phyloP scores from a whole-genome alignment of 1,140 invertebrate species.

The Orchesella cincta region DNA sequence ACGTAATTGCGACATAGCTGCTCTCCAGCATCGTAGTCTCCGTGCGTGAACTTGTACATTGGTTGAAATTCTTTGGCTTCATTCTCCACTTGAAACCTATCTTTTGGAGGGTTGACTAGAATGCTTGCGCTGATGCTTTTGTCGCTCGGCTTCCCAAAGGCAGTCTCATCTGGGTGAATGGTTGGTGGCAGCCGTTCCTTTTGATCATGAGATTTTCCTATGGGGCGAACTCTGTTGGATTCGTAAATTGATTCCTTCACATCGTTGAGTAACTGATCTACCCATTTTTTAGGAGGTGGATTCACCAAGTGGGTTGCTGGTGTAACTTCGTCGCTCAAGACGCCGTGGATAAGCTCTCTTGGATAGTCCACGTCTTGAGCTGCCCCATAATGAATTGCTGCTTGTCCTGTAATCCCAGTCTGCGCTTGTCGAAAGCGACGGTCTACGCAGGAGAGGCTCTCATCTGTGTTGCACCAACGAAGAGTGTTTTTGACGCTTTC shows the following conservation, averaged over 20 bases:
- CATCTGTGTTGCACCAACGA: conserved; percentile 46
- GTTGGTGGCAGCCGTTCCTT: conserved; percentile 33
- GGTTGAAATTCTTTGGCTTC: conserved; percentile 29
- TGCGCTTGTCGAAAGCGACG: conserved; percentile 40
- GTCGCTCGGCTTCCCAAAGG: conserved; percentile 39
- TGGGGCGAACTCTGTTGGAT: conserved; percentile 35
- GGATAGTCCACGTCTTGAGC: conserved; percentile 47
- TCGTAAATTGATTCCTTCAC: conserved; percentile 44
- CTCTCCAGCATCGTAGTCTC: conserved; percentile 44
- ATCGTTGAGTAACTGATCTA: conserved; percentile 37
- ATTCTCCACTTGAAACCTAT: conserved; percentile 28
- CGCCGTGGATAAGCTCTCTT: conserved; percentile 43
- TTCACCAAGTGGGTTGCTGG: conserved; percentile 33
- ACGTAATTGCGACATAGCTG: conserved; percentile 47
- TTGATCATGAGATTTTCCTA: conserved; percentile 47
- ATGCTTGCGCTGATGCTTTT: conserved; percentile 39
- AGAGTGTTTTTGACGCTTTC: conserved; percentile 26
- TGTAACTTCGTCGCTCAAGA: conserved; percentile 24
- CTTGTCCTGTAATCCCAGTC: conserved; percentile 38
- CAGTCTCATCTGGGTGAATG: conserved; percentile 36
- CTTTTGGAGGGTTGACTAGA: conserved; percentile 43
- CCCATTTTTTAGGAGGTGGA: conserved; percentile 40
- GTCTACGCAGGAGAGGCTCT: conserved; percentile 39
- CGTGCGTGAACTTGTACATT: conserved; percentile 44
- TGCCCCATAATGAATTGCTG: conserved; percentile 45